Evolutionary conservation across 2,888 invertebrate genomes (phyloP).

Genomic region (Troides aeacus): DNA sequence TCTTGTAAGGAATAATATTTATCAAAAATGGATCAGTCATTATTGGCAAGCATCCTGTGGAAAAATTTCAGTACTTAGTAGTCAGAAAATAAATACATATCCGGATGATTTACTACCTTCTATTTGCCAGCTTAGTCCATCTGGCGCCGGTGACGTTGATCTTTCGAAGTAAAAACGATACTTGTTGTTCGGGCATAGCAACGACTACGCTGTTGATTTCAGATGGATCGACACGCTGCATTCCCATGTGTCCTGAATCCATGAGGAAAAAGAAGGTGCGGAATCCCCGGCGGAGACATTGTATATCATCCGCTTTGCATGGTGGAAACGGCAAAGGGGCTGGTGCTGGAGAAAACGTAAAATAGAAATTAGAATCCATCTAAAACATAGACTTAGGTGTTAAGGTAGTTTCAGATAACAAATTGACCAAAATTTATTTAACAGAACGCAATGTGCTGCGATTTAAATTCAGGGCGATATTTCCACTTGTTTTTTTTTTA

Average conservation of each 20-base stretch:
- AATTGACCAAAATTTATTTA: too few species aligned
- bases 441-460: too few species aligned
- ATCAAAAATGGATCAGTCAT: too few species aligned
- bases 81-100: too few species aligned
- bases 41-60: neutral
- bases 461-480: too few species aligned
- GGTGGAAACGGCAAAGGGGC: conserved; percentile 64
- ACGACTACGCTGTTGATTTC: conserved; percentile 62
- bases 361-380: neutral
- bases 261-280: conserved; percentile 71
- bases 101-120: conserved; percentile 47
- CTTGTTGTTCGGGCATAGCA: conserved; percentile 57
- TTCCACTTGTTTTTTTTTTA: too few species aligned
- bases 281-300: conserved; percentile 64
- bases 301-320: conserved; percentile 60
- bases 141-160: conserved; percentile 68
- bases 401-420: too few species aligned
- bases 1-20: too few species aligned
- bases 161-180: conserved; percentile 60
- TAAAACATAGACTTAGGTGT: too few species aligned
- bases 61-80: neutral
- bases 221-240: conserved; percentile 62
- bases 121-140: conserved; percentile 63
- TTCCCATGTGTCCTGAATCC: conserved; percentile 61
- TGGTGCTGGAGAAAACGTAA: conserved; percentile 39